Evolutionary conservation across 2,797 vertebrate species (phyloP).

Genomic region (Ctenopoma kingsleyae): DNA sequence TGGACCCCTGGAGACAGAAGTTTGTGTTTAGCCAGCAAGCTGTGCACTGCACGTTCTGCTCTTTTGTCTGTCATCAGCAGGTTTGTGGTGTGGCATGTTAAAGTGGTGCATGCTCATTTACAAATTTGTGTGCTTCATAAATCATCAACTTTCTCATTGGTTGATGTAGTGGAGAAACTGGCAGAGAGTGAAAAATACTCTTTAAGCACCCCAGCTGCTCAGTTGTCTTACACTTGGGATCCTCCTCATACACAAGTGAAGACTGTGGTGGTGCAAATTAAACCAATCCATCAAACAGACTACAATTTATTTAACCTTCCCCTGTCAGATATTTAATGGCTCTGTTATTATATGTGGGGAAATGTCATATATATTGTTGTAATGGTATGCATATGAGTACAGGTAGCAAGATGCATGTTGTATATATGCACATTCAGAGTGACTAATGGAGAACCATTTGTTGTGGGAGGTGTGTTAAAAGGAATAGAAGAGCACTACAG

Average conservation of each 20-base stretch:
- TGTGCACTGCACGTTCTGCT: constrained; percentile 32
- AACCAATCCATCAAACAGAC: constrained; percentile 67
- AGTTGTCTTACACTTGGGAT: constrained; percentile 49
- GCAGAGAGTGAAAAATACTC: constrained; percentile 70
- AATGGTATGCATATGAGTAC: constrained; percentile 17
- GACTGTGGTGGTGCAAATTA: constrained; percentile 57
- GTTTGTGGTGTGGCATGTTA: constrained; percentile 81
- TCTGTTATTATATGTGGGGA: constrained; percentile 59
- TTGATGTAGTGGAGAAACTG: constrained; percentile 58
- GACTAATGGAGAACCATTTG: constrained; percentile 41
- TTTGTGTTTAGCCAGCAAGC: constrained; percentile 42
- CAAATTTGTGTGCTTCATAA: constrained; percentile 80
- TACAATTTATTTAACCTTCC: constrained; percentile 66
- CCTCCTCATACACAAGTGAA: constrained; percentile 57
- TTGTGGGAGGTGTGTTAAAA: constrained; percentile 38
- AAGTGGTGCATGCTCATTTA: constrained; percentile 73
- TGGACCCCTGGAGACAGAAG: constrained; percentile 33
- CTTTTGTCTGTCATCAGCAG: constrained; percentile 75
- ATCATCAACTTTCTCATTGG: constrained; percentile 68
- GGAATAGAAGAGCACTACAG: constrained; percentile 41
- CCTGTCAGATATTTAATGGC: constrained; percentile 58
- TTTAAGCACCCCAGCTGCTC: constrained; percentile 76
- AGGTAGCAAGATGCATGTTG: constrained; percentile 30
- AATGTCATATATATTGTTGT: constrained; percentile 41
- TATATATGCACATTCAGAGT: constrained; percentile 19